These are phyloP conservation scores for Ormyrus pomaceus DNA, from an alignment of 2,888 invertebrate genomes.

Conservation along the genomic window DNA sequence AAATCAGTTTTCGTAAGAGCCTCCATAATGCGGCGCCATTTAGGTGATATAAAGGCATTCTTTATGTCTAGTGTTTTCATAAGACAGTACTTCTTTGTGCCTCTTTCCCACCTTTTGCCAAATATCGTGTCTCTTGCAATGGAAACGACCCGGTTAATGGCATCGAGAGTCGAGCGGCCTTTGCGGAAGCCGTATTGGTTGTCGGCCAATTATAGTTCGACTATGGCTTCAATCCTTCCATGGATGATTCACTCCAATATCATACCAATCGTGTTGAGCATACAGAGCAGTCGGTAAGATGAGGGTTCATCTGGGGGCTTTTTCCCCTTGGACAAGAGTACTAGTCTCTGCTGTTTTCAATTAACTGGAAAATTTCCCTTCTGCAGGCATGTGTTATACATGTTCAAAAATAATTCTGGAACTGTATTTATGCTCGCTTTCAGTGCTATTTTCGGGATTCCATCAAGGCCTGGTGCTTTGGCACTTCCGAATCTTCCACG, in stretches of 20 bases:
- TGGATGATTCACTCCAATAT: conserved; percentile 38
- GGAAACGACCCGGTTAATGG: background rate
- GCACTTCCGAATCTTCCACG: conserved; percentile 42
- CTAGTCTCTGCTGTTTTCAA: conserved; percentile 48
- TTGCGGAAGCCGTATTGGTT: conserved; percentile 40
- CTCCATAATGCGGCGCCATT: conserved; percentile 53
- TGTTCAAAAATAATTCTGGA: conserved; percentile 51
- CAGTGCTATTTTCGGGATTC: conserved; percentile 54
- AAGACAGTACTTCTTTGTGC: conserved; percentile 15
- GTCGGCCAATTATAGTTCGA: conserved; percentile 2
- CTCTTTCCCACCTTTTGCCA: conserved; percentile 50
- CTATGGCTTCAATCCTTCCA: conserved; percentile 19
- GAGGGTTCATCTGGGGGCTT: conserved; percentile 36
- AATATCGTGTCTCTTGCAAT: conserved; percentile 41
- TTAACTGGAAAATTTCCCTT: conserved; percentile 28
- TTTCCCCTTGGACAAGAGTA: conserved; percentile 49
- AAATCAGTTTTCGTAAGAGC: conserved; percentile 45
- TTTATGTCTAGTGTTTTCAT: conserved; percentile 20
- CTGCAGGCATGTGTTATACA: conserved; percentile 44
- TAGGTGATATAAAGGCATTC: conserved; percentile 33
- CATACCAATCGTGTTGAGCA: conserved; percentile 45
- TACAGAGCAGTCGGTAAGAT: conserved; percentile 47
- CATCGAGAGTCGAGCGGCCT: conserved; percentile 35
- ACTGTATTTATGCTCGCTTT: conserved; percentile 49
- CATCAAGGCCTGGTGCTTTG: conserved; percentile 59